Conservation (phyloP, 2,797 vertebrate genomes). For the Neoniphon sammara region DNA sequence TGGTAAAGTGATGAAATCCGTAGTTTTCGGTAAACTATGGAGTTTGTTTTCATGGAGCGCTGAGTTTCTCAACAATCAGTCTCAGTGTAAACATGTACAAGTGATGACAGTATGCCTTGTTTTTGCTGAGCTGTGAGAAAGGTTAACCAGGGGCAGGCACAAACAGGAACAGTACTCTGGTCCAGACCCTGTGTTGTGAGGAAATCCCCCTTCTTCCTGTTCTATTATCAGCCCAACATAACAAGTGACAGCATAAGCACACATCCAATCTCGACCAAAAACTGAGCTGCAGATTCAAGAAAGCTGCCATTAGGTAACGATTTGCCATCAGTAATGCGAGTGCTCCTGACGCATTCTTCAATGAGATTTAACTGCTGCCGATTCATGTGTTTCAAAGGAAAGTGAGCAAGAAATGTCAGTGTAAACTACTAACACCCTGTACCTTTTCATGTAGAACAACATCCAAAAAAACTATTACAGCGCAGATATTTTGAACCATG, state of each 20-base stretch:
- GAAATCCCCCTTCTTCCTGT: constrained; percentile 55
- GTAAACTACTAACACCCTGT: constrained; percentile 7
- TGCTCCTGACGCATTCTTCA: constrained; percentile 12
- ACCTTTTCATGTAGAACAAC: constrained; percentile 14
- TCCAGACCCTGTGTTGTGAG: constrained; percentile 20
- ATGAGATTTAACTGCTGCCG: constrained; percentile 4
- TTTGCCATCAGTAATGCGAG: background rate
- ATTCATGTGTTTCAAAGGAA: constrained; percentile 1
- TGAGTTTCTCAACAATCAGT: constrained; percentile 31
- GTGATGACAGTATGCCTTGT: constrained; percentile 44
- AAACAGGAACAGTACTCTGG: constrained; percentile 46
- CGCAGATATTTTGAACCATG: constrained; percentile 23
- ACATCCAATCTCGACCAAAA: constrained; percentile 30
- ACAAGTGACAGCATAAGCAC: constrained; percentile 32
- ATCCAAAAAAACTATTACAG: constrained; percentile 1
- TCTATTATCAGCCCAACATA: constrained; percentile 53
- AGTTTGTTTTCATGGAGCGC: constrained; percentile 31
- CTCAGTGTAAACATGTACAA: constrained; percentile 40
- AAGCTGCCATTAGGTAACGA: constrained; percentile 40
- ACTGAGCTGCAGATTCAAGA: constrained; percentile 2
- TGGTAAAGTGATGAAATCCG: constrained; percentile 13
- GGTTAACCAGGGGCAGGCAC: constrained; percentile 42
- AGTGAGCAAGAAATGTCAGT: constrained; percentile 3
- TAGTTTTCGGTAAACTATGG: constrained; percentile 16
- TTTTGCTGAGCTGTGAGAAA: constrained; percentile 49